A percentile compares a stretch with the other conserved stretches of the same genome.
phyloP scores from a whole-genome alignment of 2,888 invertebrate species.

The Rhorus exstirpatorius region DNA sequence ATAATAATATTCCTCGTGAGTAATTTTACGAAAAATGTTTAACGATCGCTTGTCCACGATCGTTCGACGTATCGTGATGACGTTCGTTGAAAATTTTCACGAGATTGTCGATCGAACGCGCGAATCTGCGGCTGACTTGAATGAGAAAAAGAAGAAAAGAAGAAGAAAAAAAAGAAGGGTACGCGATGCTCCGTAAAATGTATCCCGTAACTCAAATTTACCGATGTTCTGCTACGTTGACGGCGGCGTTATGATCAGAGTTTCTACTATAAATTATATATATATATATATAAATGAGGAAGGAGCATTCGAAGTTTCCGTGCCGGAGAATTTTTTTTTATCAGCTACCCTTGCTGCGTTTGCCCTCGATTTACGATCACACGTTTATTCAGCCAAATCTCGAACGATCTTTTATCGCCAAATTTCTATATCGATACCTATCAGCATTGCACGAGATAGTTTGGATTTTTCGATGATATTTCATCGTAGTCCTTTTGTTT shows the following conservation, averaged over 20 bases:
- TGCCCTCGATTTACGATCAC: constrained; percentile 34
- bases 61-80: neutral
- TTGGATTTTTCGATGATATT: constrained; percentile 23
- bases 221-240: constrained; percentile 60
- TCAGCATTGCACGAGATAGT: constrained; percentile 19
- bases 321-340: constrained; percentile 36
- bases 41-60: neutral
- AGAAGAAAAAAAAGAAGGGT: neutral
- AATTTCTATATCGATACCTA: constrained; percentile 34
- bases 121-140: neutral
- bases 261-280: constrained; percentile 56
- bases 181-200: constrained; percentile 45
- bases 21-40: neutral
- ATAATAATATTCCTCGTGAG: neutral
- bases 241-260: constrained; percentile 56
- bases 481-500: constrained; percentile 30
- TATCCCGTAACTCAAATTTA: constrained; percentile 52
- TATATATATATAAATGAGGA: constrained; percentile 22
- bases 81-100: neutral
- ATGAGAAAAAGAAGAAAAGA: neutral
- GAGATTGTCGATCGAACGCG: neutral
- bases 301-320: constrained; percentile 51
- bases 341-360: constrained; percentile 33
- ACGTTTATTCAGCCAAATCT: constrained; percentile 1
- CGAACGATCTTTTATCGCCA: too few relatives aligned